Evolutionary conservation across 2,797 vertebrate genomes (phyloP).

Genomic region (Liasis olivaceus): DNA sequence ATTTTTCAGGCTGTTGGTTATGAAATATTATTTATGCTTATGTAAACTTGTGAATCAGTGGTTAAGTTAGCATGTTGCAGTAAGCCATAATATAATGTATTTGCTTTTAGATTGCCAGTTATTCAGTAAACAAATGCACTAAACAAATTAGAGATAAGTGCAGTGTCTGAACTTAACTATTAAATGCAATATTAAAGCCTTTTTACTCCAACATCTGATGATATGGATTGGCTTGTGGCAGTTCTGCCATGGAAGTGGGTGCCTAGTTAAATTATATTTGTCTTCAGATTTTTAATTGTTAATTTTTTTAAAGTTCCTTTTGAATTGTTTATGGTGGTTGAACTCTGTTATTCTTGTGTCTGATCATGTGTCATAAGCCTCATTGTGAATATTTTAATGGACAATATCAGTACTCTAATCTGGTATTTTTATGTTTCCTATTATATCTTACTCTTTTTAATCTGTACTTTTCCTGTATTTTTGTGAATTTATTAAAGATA

Average conservation of each 20-base stretch:
- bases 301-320: neutral
- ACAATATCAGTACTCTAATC: neutral
- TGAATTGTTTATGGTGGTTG: neutral
- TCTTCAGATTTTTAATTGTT: neutral
- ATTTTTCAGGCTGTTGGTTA: no score
- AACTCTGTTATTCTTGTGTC: neutral
- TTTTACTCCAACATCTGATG: neutral
- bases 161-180: neutral
- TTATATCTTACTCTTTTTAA: neutral
- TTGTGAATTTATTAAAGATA: slow-evolving; percentile 64
- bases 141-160: neutral
- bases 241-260: neutral
- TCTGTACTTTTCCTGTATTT: slow-evolving; percentile 5
- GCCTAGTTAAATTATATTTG: neutral
- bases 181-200: neutral
- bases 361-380: neutral
- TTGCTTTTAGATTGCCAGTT: neutral
- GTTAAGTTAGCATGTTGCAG: no score
- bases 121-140: neutral
- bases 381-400: neutral
- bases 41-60: no score
- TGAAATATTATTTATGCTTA: no score
- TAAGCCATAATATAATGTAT: no score
- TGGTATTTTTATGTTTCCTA: neutral
- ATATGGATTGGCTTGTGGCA: neutral